Conservation (phyloP, 1,140 invertebrate genomes). For the Paraescarpia echinospica region DNA sequence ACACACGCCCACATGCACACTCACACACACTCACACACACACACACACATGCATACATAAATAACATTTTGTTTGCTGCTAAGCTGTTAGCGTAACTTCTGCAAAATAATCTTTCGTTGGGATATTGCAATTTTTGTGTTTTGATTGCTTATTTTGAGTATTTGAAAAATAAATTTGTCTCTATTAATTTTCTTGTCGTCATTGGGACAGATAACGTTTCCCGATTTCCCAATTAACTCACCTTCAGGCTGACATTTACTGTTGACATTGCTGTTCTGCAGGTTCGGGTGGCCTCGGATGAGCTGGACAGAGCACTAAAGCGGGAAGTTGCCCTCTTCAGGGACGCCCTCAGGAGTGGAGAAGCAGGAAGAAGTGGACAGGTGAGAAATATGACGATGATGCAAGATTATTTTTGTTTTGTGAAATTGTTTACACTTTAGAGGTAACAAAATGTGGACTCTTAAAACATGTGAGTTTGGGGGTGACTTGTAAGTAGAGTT, state of each 20-base stretch:
- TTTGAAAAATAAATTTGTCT: too few species aligned
- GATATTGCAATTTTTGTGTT: too few species aligned
- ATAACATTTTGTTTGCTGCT: too few species aligned
- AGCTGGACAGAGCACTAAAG: conserved; percentile 74
- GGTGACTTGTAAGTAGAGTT: not conserved
- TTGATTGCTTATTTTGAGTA: too few species aligned
- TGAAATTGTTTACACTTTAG: not conserved
- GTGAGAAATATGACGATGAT: conserved; percentile 35
- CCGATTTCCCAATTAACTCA: not conserved
- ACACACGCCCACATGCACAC: too few species aligned
- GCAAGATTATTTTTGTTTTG: conserved; percentile 17
- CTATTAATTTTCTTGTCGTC: too few species aligned
- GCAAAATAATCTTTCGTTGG: too few species aligned
- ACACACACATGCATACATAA: too few species aligned
- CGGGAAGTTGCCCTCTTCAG: conserved; percentile 83
- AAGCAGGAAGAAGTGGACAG: conserved; percentile 62
- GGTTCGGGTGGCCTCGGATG: conserved; percentile 83
- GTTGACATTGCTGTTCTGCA: conserved; percentile 35
- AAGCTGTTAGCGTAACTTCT: too few species aligned
- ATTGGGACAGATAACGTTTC: too few species aligned
- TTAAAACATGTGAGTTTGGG: not conserved
- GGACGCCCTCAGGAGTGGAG: conserved; percentile 70
- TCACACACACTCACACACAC: too few species aligned
- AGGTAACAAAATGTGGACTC: not conserved
- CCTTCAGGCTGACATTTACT: not conserved